phyloP scores from a whole-genome alignment of 2,797 vertebrate species.

The Lepidocolaptes lacrymiger region DNA sequence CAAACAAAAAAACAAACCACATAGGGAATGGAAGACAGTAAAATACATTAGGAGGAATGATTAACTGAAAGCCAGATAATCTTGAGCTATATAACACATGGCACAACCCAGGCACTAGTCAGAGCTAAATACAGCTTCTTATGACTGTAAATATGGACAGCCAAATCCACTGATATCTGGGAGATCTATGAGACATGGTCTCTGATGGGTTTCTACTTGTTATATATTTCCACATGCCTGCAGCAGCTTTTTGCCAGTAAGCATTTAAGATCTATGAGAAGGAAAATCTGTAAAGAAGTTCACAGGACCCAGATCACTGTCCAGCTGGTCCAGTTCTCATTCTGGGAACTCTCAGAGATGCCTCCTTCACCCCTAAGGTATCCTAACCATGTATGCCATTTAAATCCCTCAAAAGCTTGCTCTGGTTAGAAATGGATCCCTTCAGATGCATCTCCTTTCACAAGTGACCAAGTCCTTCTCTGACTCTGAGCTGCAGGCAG shows the following conservation, averaged over 20 bases:
- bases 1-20: background rate
- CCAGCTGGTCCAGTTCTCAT: background rate
- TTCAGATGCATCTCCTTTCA: background rate
- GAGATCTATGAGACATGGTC: background rate
- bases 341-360: background rate
- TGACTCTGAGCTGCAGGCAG: fast-evolving
- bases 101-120: background rate
- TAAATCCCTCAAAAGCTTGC: background rate
- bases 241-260: background rate
- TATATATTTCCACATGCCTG: background rate
- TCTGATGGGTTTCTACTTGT: background rate
- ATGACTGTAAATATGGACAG: background rate
- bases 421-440: background rate
- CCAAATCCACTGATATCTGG: background rate
- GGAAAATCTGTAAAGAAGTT: background rate
- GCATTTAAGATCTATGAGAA: background rate
- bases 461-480: background rate
- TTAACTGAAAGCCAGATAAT: background rate
- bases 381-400: background rate
- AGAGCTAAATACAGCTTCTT: background rate
- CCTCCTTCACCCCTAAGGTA: background rate
- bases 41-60: background rate
- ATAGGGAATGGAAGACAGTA: background rate
- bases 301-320: background rate
- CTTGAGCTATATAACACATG: background rate